These are phyloP conservation scores for Telmatochromis brichardi DNA, from an alignment of 2,113 vertebrate genomes.

Conservation along the genomic window DNA sequence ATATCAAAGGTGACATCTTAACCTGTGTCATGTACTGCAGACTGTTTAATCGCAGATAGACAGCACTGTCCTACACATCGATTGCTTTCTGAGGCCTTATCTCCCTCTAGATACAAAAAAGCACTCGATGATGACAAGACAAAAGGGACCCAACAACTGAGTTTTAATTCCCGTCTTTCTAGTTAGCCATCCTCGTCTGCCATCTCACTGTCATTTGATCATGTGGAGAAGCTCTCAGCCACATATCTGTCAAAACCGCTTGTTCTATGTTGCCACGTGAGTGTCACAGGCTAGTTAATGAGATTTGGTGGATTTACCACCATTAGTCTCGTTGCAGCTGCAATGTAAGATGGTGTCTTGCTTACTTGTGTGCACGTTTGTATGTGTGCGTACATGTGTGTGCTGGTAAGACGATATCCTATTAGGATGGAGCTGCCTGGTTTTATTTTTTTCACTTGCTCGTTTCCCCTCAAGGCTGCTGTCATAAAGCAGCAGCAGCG, in stretches of 20 bases:
- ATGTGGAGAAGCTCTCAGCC: neutral
- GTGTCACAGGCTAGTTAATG: conserved; percentile 3
- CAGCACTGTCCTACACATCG: neutral
- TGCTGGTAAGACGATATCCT: neutral
- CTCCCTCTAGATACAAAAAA: neutral
- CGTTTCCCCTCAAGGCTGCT: conserved; percentile 26
- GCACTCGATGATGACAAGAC: neutral
- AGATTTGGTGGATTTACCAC: conserved; percentile 22
- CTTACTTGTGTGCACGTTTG: neutral
- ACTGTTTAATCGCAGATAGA: neutral
- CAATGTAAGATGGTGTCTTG: neutral
- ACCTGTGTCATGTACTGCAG: neutral
- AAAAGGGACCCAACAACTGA: neutral
- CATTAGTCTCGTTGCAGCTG: neutral
- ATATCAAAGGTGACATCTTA: neutral
- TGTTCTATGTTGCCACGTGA: neutral
- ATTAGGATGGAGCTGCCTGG: conserved; percentile 21
- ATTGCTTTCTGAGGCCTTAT: neutral
- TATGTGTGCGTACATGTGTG: neutral
- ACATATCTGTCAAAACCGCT: conserved; percentile 3
- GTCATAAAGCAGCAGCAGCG: conserved; percentile 10
- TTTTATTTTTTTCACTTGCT: neutral
- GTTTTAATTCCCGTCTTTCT: conserved; percentile 17
- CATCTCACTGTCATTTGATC: conserved; percentile 24
- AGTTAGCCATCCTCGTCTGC: conserved; percentile 15